Evolutionary conservation across 1,140 invertebrate species (phyloP).

Genomic region (Megalonaias nervosa): DNA sequence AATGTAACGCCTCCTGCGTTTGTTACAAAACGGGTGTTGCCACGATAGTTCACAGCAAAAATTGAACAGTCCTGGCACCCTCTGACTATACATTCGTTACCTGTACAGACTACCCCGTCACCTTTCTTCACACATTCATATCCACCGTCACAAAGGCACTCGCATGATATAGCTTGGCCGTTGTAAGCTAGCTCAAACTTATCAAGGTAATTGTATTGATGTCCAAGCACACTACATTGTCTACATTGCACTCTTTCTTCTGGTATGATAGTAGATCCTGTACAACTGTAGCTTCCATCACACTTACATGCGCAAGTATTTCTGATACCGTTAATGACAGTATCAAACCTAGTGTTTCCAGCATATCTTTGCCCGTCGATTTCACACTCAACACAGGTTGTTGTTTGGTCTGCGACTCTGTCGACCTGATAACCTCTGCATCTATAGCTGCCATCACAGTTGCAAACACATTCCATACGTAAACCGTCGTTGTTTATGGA

Average conservation of each 20-base stretch:
- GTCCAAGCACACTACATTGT: constrained; percentile 11
- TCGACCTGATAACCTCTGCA: constrained; percentile 32
- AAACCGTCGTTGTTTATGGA: constrained; percentile 25
- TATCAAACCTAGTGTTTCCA: constrained; percentile 33
- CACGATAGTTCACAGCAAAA: constrained; percentile 13
- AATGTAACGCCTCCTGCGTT: constrained; percentile 19
- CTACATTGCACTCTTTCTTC: constrained; percentile 1
- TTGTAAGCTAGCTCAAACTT: constrained; percentile 17
- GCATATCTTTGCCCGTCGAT: constrained; percentile 19
- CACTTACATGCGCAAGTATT: constrained; percentile 25
- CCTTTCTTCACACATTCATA: constrained; percentile 21
- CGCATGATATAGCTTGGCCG: constrained; percentile 12
- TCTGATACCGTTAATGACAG: constrained; percentile 16
- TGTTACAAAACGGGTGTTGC: constrained; percentile 14
- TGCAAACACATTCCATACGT: constrained; percentile 32
- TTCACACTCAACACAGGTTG: constrained; percentile 16
- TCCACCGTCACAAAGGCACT: constrained; percentile 27
- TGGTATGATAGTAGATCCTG: background rate
- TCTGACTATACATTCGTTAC: constrained; percentile 7
- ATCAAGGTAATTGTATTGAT: constrained; percentile 7
- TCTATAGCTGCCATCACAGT: constrained; percentile 27
- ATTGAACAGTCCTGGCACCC: constrained; percentile 11
- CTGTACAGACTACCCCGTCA: background rate
- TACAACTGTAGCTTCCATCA: constrained; percentile 17
- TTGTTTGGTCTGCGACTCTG: background rate